Conservation (phyloP, 1,140 invertebrate species). For the Lineus longissimus region DNA sequence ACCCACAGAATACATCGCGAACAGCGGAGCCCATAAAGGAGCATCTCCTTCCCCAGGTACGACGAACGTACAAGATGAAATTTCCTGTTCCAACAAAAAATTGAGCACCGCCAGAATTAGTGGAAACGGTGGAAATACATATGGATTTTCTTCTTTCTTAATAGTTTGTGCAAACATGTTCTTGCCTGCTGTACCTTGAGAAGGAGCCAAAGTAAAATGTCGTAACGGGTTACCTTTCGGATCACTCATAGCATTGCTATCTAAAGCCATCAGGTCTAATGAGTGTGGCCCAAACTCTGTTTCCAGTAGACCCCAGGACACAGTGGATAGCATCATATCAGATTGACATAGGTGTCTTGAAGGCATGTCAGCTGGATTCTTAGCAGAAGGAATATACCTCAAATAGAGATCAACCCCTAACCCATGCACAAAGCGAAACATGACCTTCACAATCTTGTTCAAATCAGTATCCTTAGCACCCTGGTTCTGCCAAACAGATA, state of each 20-base stretch:
- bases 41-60: background rate
- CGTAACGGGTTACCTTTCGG: no score
- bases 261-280: no score
- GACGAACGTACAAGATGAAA: conserved; percentile 3
- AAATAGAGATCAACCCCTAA: background rate
- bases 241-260: no score
- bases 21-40: no score
- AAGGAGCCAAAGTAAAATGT: no score
- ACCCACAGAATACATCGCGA: no score
- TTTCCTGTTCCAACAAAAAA: background rate
- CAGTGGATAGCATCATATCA: no score
- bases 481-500: background rate
- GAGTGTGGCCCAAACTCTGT: no score
- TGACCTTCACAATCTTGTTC: background rate
- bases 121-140: conserved; percentile 9
- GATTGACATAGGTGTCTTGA: no score
- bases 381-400: background rate
- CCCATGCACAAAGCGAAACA: background rate
- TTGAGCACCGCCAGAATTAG: background rate
- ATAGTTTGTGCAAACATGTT: conserved; percentile 11
- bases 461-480: background rate
- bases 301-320: no score
- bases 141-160: background rate
- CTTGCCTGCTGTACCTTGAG: no score
- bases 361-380: background rate